Percentiles rank a stretch among this genome's conserved stretches.
These are phyloP conservation scores for Agelas oroides DNA, from an alignment of 37 sponge, comb jelly and placozoan genomes.

Conservation along the genomic window DNA sequence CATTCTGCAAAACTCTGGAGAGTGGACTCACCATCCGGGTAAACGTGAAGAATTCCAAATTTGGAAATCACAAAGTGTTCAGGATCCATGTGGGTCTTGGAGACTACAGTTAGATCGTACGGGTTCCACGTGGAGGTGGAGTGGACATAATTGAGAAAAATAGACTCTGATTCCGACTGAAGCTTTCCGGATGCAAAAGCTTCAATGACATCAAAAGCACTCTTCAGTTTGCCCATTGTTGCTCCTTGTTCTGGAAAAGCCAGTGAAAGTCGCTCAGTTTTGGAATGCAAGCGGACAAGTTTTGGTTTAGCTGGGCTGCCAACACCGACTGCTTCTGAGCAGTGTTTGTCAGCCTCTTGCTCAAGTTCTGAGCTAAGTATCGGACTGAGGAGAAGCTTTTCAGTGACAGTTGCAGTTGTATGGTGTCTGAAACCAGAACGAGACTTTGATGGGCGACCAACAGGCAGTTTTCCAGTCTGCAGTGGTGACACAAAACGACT, in stretches of 20 bases:
- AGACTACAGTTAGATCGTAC: conserved; percentile 69
- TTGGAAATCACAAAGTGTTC: conserved; percentile 82
- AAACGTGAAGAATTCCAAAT: conserved; percentile 83
- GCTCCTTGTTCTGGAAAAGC: not conserved
- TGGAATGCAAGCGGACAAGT: not conserved
- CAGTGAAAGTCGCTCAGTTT: not conserved
- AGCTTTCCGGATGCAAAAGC: conserved; percentile 73
- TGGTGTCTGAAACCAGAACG: too few relatives aligned
- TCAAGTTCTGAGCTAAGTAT: conserved; percentile 7
- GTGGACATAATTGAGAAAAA: conserved; percentile 70
- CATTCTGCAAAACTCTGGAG: conserved; percentile 79
- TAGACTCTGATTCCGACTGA: conserved; percentile 41
- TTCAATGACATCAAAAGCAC: conserved; percentile 63
- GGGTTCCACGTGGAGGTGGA: conserved; percentile 56
- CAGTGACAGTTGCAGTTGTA: not conserved
- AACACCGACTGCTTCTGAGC: too few relatives aligned
- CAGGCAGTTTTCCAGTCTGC: not conserved
- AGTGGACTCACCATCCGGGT: conserved; percentile 67
- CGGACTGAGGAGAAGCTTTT: conserved; percentile 6
- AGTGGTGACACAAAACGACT: not conserved
- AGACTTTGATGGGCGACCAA: not conserved
- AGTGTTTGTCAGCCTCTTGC: too few relatives aligned
- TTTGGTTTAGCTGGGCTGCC: too few relatives aligned
- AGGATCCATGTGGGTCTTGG: conserved; percentile 45
- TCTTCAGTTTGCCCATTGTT: not conserved